Evolutionary conservation across 2,113 vertebrate genomes (phyloP).

Genomic region (Apus apus): DNA sequence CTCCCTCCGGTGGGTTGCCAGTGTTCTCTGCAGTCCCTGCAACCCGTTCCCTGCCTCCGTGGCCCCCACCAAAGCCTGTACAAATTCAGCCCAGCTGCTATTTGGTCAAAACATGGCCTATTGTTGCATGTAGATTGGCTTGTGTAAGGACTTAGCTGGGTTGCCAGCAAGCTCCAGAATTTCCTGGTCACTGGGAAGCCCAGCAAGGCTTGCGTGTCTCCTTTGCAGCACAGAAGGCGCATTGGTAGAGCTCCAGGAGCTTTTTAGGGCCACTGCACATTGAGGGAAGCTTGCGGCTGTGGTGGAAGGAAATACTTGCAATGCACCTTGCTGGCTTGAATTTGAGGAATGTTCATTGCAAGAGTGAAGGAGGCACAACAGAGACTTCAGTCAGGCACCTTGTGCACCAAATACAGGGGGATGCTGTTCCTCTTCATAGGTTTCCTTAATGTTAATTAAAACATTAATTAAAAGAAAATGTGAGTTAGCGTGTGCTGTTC

Average conservation of each 20-base stretch:
- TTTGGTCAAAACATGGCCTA: neutral
- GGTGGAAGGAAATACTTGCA: rapidly evolving
- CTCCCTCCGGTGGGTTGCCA: neutral
- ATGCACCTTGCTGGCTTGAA: rapidly evolving
- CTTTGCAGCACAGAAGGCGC: neutral
- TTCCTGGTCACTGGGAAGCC: neutral
- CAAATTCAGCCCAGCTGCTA: neutral
- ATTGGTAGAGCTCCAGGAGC: neutral
- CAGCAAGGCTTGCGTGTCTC: neutral
- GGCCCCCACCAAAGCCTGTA: neutral
- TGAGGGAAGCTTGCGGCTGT: neutral
- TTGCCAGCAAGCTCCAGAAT: neutral
- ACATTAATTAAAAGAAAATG: neutral
- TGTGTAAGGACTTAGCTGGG: neutral
- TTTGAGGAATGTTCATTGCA: neutral
- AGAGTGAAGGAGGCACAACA: rapidly evolving
- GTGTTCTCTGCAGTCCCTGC: neutral
- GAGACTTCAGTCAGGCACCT: neutral
- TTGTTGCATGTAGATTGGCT: rapidly evolving
- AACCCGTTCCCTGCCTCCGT: neutral
- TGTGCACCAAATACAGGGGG: rapidly evolving
- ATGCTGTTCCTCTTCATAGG: neutral
- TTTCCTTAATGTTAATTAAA: neutral
- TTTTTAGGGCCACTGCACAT: neutral
- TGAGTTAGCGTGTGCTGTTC: rapidly evolving